Conservation (phyloP, 1,140 invertebrate genomes). For the Dolichoris vasculosae region DNA sequence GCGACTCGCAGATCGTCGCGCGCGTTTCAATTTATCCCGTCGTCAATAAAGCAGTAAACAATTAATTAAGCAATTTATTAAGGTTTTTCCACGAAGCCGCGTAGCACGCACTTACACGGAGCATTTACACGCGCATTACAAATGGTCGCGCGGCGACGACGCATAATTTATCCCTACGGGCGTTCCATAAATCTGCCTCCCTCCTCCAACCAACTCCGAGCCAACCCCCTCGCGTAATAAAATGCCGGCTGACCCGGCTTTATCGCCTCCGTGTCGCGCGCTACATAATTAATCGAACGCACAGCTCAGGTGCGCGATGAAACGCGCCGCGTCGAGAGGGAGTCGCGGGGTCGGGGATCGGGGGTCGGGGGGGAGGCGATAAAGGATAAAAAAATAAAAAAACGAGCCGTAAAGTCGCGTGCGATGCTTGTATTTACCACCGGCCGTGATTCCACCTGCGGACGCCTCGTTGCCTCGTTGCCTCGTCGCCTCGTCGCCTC, state of each 20-base stretch:
- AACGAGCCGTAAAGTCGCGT: neutral
- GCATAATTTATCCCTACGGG: conserved; percentile 19
- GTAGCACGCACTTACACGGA: neutral
- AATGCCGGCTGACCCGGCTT: neutral
- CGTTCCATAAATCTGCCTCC: conserved; percentile 19
- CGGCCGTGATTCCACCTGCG: neutral
- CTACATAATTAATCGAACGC: conserved; percentile 20
- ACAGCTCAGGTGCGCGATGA: conserved; percentile 20
- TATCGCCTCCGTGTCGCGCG: conserved; percentile 18
- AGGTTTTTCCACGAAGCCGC: conserved; percentile 20
- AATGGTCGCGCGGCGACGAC: neutral
- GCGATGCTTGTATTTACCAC: neutral
- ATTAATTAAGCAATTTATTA: conserved; percentile 50
- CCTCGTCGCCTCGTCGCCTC: too few species aligned
- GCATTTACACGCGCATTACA: conserved; percentile 23
- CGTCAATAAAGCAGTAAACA: conserved; percentile 40
- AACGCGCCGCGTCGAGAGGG: neutral
- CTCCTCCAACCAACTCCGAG: too few species aligned
- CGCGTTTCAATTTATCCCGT: neutral
- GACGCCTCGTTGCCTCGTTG: neutral
- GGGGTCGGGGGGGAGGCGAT: neutral
- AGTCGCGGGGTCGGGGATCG: too few species aligned
- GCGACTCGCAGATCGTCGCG: neutral
- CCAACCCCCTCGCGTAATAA: neutral
- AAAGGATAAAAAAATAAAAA: neutral